Evolutionary conservation across 2,888 invertebrate species (phyloP), one percentile per base, ranked within the genome.

Genomic region (Hydroisotoma schaefferi): DNA sequence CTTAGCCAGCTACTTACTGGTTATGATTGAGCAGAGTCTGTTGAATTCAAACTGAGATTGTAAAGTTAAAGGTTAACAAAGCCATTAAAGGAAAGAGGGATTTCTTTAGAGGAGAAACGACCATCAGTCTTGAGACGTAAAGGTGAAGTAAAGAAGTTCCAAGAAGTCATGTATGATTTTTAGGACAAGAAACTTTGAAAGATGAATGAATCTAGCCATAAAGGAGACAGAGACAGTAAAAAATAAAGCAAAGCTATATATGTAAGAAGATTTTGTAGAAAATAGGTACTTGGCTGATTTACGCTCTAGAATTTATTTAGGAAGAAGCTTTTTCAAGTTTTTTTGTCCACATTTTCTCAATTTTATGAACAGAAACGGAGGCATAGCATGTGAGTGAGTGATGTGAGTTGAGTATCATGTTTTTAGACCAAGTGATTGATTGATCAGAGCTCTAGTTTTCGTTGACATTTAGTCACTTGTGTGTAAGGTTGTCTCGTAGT

Each of bases 391-490:
- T 43, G 43, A 43, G 43, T n/a, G 43, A 43, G 20, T 46, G 33
- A 18, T 55, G 44, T 22, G n/a, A 20, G 22, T 28, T 53, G 55
- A 47, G 29, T 51, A 26, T 26, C 26, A 20, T 49, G 47, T 48
- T 37, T 46, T 56, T 33, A 28, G 23, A 47, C 49, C 55, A 57
- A 38, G 59, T 61, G 65, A 65, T 65, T 65, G 65, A 65, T 65
- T 65, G 65, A 65, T 61, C 65, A 61, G 65, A 61, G 59, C 57
- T 53, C 46, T 53, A 59, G 55, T 61, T 61, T 46, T 29, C 53
- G 54, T 57, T 65, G 65, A 65, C 65, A 62, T 56, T 52, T 40
- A 49, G 5, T 49, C 51, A 33, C 57, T 40, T 49, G 51, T 46
- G n/a, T 18, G n/a, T 8, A n/a, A n/a, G n/a, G n/a, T n/a, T n/a